Conservation (phyloP, 92 coral and sea anemone species). For the Porites rus region DNA sequence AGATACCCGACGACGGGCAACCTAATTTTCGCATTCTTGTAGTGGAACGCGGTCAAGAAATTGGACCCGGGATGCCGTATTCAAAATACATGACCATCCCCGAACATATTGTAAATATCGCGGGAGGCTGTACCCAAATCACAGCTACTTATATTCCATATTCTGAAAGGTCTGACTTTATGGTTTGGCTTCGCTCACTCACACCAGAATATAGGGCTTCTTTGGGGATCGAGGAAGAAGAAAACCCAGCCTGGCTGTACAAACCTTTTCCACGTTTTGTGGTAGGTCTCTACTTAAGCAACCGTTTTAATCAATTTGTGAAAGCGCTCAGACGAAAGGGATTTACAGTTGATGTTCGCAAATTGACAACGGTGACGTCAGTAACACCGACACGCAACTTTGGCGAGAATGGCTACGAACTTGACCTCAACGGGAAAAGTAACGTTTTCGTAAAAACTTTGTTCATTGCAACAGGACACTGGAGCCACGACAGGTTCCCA, state of each 20-base stretch:
- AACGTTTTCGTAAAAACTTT: constrained; percentile 16
- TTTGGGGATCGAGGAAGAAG: constrained; percentile 37
- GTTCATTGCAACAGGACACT: constrained; percentile 61
- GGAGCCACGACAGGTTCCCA: constrained; percentile 57
- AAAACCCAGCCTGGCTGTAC: constrained; percentile 39
- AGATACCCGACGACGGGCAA: neutral
- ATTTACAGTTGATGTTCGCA: constrained; percentile 33
- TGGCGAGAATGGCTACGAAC: constrained; percentile 26
- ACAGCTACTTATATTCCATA: constrained; percentile 42
- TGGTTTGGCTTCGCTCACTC: constrained; percentile 47
- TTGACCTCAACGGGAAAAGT: constrained; percentile 32
- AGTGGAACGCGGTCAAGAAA: constrained; percentile 13
- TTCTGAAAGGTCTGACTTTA: constrained; percentile 49
- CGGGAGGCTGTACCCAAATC: constrained; percentile 52
- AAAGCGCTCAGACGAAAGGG: constrained; percentile 27
- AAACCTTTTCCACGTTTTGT: constrained; percentile 52
- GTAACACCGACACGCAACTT: neutral
- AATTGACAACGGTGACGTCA: constrained; percentile 25
- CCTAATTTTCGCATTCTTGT: constrained; percentile 13
- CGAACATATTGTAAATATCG: constrained; percentile 48
- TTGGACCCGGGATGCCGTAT: constrained; percentile 53
- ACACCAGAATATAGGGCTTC: constrained; percentile 25
- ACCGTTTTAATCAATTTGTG: constrained; percentile 57
- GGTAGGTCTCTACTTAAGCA: constrained; percentile 55
- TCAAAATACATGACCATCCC: constrained; percentile 44